phyloP scores from a whole-genome alignment of 2,797 vertebrate species.

The Garrulus glandarius region DNA sequence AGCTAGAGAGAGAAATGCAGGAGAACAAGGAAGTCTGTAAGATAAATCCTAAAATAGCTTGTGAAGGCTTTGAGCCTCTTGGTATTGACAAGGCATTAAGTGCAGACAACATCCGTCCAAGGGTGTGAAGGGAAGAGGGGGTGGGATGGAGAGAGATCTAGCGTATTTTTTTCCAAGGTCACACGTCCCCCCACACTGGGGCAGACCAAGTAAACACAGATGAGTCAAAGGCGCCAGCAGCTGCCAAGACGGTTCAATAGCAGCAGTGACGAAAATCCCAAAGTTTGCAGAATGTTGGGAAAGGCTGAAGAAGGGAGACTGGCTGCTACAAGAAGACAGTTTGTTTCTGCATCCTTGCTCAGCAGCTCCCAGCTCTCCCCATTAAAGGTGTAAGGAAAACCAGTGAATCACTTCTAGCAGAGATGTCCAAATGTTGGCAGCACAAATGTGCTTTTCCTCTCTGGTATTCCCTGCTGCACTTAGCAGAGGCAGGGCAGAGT shows the following conservation, averaged over 20 bases:
- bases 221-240: not conserved
- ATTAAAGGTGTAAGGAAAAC: not conserved
- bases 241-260: not conserved
- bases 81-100: conserved; percentile 6
- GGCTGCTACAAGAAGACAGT: not conserved
- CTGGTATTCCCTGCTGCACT: not conserved
- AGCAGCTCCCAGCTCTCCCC: not conserved
- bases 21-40: conserved; percentile 25
- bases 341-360: not conserved
- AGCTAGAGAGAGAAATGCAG: not conserved
- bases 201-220: not conserved
- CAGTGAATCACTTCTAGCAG: not conserved
- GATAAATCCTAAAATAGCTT: conserved; percentile 37
- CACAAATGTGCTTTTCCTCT: not conserved
- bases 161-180: not conserved
- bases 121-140: not conserved
- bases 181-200: fast-evolving
- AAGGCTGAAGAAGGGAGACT: not conserved
- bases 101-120: not conserved
- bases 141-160: not conserved
- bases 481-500: not conserved
- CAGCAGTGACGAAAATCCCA: not conserved
- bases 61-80: not conserved
- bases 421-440: not conserved
- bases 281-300: not conserved